Base-by-base conservation (phyloP, 2,797 vertebrate species). In the Gastrophryne carolinensis region DNA sequence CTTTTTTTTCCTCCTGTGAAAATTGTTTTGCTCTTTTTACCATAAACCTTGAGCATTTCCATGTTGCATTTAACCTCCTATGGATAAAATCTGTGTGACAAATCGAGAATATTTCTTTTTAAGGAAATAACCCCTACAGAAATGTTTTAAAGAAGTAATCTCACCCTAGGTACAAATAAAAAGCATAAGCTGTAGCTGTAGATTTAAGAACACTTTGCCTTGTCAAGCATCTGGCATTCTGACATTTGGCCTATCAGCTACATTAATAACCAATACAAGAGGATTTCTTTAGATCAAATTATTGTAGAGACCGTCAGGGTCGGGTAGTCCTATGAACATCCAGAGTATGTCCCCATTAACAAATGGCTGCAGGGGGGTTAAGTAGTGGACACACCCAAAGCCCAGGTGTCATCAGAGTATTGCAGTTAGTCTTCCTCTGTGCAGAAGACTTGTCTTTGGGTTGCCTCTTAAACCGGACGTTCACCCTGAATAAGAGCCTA, bases 261-360 rank as follows among this genome's bases (percentile, higher is more conserved):
- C 64, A 67, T 54, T 39, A 67, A 53, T 67, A 53, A 54, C 32
- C 17, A 37, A 53, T 37, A 10, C 13, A 52, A 29, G 34, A 66
- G 37, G 37, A 41, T 1, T 1, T 23, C n/a, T 35, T 62, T 62
- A 44, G 17, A 44, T n/a, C 15, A 44, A 44, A 44, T 5, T 44
- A 6, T 44, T 44, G 39, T 44, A 44, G 17, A 44, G 15, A 44
- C n/a, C n/a, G n/a, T n/a, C n/a, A n/a, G n/a, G n/a, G n/a, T n/a
- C n/a, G n/a, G n/a, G n/a, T n/a, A n/a, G n/a, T n/a, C n/a, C n/a
- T n/a, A n/a, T n/a, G n/a, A n/a, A n/a, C n/a, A n/a, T n/a, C n/a
- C n/a, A n/a, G n/a, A n/a, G n/a, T n/a, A n/a, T n/a, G n/a, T n/a
- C n/a, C n/a, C n/a, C n/a, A n/a, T n/a, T n/a, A n/a, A n/a, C n/a